phyloP scores from a whole-genome alignment of 2,797 vertebrate species.

The Onychomys leucogaster region DNA sequence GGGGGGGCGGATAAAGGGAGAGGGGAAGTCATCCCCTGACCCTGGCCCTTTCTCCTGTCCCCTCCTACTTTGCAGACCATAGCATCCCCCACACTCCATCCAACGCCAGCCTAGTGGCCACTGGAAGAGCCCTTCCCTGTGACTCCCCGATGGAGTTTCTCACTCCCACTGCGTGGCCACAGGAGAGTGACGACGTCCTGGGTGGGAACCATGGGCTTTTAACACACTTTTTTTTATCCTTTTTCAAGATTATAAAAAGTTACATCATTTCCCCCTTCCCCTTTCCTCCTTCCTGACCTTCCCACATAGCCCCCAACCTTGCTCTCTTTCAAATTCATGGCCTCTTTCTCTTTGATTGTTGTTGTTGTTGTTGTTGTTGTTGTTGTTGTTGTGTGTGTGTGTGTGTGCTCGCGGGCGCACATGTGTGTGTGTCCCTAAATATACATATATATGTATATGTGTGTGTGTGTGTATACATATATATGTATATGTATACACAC shows the following conservation, averaged over 20 bases:
- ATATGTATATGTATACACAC: no score
- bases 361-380: not conserved
- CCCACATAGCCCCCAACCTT: not conserved
- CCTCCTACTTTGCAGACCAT: not conserved
- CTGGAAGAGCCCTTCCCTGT: not conserved
- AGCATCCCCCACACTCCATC: not conserved
- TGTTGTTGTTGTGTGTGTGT: not conserved
- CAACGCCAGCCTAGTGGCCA: not conserved
- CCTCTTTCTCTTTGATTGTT: not conserved
- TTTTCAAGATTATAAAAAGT: no score
- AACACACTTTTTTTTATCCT: conserved; percentile 49
- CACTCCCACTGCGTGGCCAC: not conserved
- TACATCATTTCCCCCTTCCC: not conserved
- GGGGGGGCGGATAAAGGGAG: not conserved
- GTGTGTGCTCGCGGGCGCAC: no score
- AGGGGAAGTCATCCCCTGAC: not conserved
- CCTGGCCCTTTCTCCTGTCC: not conserved
- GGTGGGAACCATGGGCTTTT: conserved; percentile 36
- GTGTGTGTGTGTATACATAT: not conserved
- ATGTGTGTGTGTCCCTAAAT: not conserved
- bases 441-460: no score
- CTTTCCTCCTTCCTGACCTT: not conserved
- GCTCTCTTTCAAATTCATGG: not conserved
- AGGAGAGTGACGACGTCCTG: not conserved
- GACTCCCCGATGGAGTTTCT: not conserved